A percentile compares a stretch with the other conserved stretches of the same genome.
phyloP scores from a whole-genome alignment of 2,888 invertebrate genomes.

The Sarcophaga caerulescens region DNA sequence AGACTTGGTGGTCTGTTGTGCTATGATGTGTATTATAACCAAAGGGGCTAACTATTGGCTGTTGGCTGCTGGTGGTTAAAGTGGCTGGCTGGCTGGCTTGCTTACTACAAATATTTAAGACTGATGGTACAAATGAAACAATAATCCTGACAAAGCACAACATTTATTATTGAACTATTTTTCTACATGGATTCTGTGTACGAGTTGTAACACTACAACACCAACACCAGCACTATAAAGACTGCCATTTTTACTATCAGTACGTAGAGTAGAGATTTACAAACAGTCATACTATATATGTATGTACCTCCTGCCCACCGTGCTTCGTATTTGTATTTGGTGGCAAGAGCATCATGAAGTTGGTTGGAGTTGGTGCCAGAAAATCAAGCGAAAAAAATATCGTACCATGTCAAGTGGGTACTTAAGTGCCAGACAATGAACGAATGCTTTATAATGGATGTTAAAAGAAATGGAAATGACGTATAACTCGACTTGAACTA shows the following conservation, averaged over 20 bases:
- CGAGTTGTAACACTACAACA: background rate
- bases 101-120: slow-evolving; percentile 54
- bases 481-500: slow-evolving; percentile 56
- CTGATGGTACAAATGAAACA: slow-evolving; percentile 72
- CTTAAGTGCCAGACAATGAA: slow-evolving; percentile 68
- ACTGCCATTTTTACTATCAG: too few species aligned
- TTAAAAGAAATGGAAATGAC: slow-evolving; percentile 69
- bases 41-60: too few species aligned
- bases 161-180: slow-evolving; percentile 78
- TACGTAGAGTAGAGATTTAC: too few species aligned
- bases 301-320: too few species aligned
- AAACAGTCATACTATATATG: too few species aligned
- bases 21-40: too few species aligned
- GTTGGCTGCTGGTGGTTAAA: too few species aligned
- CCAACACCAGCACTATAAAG: background rate
- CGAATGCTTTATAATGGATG: slow-evolving; percentile 67
- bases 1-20: too few species aligned
- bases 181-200: background rate
- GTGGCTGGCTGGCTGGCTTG: too few species aligned
- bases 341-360: background rate
- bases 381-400: slow-evolving; percentile 16
- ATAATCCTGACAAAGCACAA: slow-evolving; percentile 78
- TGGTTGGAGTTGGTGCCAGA: slow-evolving; percentile 7
- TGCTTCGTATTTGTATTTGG: background rate
- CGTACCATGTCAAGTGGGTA: slow-evolving; percentile 69